These are phyloP conservation scores for Sebastes variabilis DNA, from an alignment of 2,797 vertebrate species.

Conservation along the genomic window DNA sequence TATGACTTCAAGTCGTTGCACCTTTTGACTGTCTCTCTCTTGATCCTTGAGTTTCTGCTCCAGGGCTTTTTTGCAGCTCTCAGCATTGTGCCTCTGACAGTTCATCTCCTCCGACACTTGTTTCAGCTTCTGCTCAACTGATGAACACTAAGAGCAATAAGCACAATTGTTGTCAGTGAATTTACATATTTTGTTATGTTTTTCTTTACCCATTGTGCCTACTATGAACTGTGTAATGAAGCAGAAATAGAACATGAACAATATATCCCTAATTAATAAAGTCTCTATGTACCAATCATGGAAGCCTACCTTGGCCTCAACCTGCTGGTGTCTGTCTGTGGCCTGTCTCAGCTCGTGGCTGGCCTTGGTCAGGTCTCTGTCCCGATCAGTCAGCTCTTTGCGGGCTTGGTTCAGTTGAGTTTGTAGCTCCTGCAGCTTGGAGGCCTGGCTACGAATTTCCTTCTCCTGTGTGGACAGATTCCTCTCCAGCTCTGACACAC, in stretches of 20 bases:
- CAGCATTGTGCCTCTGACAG: slow-evolving; percentile 93
- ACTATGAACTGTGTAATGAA: neutral
- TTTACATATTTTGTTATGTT: neutral
- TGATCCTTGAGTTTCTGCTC: slow-evolving; percentile 92
- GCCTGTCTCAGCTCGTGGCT: slow-evolving; percentile 86
- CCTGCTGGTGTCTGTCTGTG: slow-evolving; percentile 82
- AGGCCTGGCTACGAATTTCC: slow-evolving; percentile 80
- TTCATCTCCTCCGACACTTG: slow-evolving; percentile 89
- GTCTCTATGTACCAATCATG: neutral
- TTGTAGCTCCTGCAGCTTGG: slow-evolving; percentile 86
- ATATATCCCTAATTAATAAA: neutral
- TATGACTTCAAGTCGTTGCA: slow-evolving; percentile 28
- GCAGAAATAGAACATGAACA: neutral
- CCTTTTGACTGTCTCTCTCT: slow-evolving; percentile 91
- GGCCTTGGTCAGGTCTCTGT: slow-evolving; percentile 84
- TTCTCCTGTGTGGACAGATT: slow-evolving; percentile 87
- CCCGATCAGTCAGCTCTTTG: slow-evolving; percentile 86
- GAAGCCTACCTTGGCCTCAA: slow-evolving; percentile 82
- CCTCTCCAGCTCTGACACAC: slow-evolving; percentile 84
- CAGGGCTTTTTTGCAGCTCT: slow-evolving; percentile 83
- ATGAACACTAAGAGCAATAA: slow-evolving; percentile 77
- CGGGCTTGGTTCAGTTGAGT: slow-evolving; percentile 84
- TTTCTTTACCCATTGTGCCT: neutral
- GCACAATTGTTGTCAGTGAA: neutral
- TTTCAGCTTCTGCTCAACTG: slow-evolving; percentile 89